phyloP scores from a whole-genome alignment of 2,888 invertebrate genomes.

The Allygus modestus region DNA sequence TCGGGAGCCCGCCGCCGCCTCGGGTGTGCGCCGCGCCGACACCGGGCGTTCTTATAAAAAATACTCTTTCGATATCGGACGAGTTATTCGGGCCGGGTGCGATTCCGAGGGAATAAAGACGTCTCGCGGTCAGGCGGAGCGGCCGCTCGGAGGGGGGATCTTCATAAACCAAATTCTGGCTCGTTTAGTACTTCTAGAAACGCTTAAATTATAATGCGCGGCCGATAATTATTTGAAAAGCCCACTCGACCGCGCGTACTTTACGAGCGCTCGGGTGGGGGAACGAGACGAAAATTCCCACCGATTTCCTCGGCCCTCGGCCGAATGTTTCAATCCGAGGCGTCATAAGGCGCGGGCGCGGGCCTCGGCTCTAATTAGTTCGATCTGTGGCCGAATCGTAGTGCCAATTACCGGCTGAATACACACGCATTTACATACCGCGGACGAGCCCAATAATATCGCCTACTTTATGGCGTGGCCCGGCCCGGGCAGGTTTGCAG shows the following conservation, averaged over 20 bases:
- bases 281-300: conserved; percentile 40
- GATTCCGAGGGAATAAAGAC: conserved; percentile 44
- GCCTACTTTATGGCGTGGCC: conserved; percentile 44
- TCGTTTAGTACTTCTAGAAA: conserved; percentile 57
- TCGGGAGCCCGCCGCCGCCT: not conserved
- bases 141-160: conserved; percentile 1
- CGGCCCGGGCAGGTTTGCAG: conserved; percentile 13
- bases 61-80: conserved; percentile 52
- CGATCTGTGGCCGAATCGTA: conserved; percentile 27
- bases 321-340: conserved; percentile 45
- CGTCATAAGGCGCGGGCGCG: conserved; percentile 34
- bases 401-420: conserved; percentile 53
- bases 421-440: conserved; percentile 54
- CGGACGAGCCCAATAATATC: conserved; percentile 52
- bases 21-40: not conserved
- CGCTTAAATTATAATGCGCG: conserved; percentile 52
- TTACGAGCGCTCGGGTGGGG: conserved; percentile 35
- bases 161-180: conserved; percentile 56
- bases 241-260: conserved; percentile 44
- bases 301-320: conserved; percentile 33
- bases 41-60: conserved; percentile 33
- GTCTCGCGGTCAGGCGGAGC: conserved; percentile 8
- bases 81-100: conserved; percentile 44
- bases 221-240: conserved; percentile 58
- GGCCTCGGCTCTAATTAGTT: conserved; percentile 17